These are phyloP conservation scores for Paedocypris micromegethes DNA, from an alignment of 2,797 vertebrate species.

Conservation along the genomic window DNA sequence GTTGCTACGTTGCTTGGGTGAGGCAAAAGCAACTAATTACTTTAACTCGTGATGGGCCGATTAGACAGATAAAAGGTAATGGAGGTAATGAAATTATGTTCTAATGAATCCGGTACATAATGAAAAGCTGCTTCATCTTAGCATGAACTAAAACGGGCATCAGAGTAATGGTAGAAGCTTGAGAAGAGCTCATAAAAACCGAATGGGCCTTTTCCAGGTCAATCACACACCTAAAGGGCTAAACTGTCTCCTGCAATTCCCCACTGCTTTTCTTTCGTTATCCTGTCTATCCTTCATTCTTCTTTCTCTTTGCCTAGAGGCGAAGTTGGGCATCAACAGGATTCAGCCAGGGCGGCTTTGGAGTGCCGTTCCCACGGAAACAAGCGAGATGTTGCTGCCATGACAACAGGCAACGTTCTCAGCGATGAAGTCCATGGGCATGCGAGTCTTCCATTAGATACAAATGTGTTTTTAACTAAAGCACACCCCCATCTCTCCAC, in stretches of 20 bases:
- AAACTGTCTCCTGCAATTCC: slow-evolving; percentile 62
- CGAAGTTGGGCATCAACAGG: slow-evolving; percentile 70
- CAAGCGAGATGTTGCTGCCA: slow-evolving; percentile 69
- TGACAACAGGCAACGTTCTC: slow-evolving; percentile 72
- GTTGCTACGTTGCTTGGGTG: slow-evolving; percentile 4
- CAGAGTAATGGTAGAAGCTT: slow-evolving; percentile 30
- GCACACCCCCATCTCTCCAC: slow-evolving; percentile 24
- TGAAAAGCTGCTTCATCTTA: slow-evolving; percentile 19
- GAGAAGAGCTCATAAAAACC: slow-evolving; percentile 47
- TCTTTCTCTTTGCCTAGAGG: slow-evolving; percentile 54
- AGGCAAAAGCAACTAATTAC: slow-evolving; percentile 30
- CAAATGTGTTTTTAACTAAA: slow-evolving; percentile 35
- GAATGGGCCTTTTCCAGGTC: slow-evolving; percentile 66
- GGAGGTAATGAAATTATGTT: slow-evolving; percentile 33
- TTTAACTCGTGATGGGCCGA: slow-evolving; percentile 31
- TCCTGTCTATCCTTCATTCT: slow-evolving; percentile 21
- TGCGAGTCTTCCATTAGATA: slow-evolving; percentile 41
- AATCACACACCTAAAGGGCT: slow-evolving; percentile 59
- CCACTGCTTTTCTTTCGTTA: slow-evolving; percentile 9
- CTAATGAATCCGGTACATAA: slow-evolving; percentile 38
- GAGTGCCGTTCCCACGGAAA: slow-evolving; percentile 69
- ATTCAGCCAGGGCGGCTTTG: slow-evolving; percentile 59
- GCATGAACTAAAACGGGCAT: slow-evolving; percentile 26
- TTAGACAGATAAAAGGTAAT: slow-evolving; percentile 38
- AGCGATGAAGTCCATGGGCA: slow-evolving; percentile 50